phyloP scores from a whole-genome alignment of 2,888 invertebrate species.

The Pyrrhia umbra region DNA sequence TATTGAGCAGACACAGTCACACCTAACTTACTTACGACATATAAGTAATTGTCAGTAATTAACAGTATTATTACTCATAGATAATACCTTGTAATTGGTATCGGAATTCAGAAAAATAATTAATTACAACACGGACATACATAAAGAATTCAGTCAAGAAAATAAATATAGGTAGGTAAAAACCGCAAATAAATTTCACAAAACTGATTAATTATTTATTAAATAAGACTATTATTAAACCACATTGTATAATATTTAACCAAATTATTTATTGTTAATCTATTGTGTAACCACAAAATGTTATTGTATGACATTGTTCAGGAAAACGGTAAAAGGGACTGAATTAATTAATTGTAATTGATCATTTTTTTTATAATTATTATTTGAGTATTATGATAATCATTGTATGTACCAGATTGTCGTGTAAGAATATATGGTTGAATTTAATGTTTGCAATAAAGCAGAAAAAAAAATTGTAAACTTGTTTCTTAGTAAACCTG shows the following conservation, averaged over 20 bases:
- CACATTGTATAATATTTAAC: slow-evolving; percentile 4
- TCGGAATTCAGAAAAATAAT: slow-evolving; percentile 16
- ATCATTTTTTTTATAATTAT: slow-evolving; percentile 21
- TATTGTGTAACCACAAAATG: slow-evolving; percentile 12
- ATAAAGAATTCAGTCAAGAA: slow-evolving; percentile 9
- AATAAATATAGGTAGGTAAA: not conserved
- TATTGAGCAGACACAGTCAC: not conserved
- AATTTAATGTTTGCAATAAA: not conserved
- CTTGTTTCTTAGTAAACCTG: no score
- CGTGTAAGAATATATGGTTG: slow-evolving; percentile 5
- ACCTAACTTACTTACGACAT: not conserved
- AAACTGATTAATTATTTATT: slow-evolving; percentile 23
- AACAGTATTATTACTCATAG: slow-evolving; percentile 21
- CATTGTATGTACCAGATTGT: not conserved
- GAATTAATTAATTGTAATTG: slow-evolving; percentile 1
- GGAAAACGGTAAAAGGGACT: not conserved
- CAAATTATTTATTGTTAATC: slow-evolving; percentile 6
- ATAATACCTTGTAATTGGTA: not conserved
- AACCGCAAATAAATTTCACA: slow-evolving; percentile 22
- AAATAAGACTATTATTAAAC: slow-evolving; percentile 12
- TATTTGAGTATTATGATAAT: slow-evolving; percentile 18
- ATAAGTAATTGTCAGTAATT: slow-evolving; percentile 11
- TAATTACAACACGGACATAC: slow-evolving; percentile 26
- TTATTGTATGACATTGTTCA: not conserved
- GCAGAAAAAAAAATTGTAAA: not conserved